phyloP scores from a whole-genome alignment of 2,888 invertebrate genomes.

The Drosophila peninsularis region DNA sequence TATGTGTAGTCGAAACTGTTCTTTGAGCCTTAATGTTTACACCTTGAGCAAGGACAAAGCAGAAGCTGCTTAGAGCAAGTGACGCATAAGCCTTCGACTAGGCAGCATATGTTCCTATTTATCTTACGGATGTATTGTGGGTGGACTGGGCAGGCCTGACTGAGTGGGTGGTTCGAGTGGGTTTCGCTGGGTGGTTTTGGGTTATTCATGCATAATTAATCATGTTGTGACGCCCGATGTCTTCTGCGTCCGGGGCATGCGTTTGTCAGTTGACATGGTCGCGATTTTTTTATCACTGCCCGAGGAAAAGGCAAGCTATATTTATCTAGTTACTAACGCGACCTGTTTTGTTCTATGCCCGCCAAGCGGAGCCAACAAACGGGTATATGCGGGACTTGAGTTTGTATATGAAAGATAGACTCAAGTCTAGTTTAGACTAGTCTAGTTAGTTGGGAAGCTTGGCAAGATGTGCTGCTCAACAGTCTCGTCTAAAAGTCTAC shows the following conservation, averaged over 20 bases:
- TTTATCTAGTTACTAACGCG: conserved; percentile 66
- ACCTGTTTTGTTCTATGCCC: conserved; percentile 8
- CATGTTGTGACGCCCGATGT: conserved; percentile 61
- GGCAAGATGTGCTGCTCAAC: too few species aligned
- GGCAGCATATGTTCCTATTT: conserved; percentile 50
- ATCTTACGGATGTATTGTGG: conserved; percentile 39
- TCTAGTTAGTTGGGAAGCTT: too few species aligned
- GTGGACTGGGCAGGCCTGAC: neutral
- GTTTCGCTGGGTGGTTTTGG: conserved; percentile 2
- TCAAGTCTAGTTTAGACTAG: too few species aligned
- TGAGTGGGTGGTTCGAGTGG: neutral
- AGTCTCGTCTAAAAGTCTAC: too few species aligned
- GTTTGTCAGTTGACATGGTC: conserved; percentile 68
- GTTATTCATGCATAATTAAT: conserved; percentile 72
- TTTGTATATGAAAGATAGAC: neutral
- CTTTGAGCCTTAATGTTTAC: conserved; percentile 4
- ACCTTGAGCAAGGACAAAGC: conserved; percentile 6
- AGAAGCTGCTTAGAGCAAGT: conserved; percentile 11
- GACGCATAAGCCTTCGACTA: conserved; percentile 36
- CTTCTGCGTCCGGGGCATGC: conserved; percentile 33
- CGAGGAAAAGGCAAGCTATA: conserved; percentile 50
- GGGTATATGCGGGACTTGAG: neutral
- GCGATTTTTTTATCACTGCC: conserved; percentile 68
- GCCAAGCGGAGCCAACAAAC: neutral
- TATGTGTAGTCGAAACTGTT: neutral